A percentile compares a stretch with the other conserved stretches of the same genome.
Conservation (phyloP, 2,113 vertebrate species). For the Rhegmatorhina hoffmannsi region DNA sequence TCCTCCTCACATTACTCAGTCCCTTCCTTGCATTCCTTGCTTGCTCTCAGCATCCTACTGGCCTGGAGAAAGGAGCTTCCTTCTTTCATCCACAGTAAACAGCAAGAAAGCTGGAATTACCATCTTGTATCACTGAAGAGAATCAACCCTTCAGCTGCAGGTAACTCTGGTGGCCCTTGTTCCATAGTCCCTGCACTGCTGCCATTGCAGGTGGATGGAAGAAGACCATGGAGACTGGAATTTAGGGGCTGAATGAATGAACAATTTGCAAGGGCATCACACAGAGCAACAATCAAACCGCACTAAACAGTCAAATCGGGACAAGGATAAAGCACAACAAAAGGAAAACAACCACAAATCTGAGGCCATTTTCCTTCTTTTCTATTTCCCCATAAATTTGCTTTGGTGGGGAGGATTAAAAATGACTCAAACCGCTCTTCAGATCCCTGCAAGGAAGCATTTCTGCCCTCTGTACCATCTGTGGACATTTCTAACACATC, state of each 20-base stretch:
- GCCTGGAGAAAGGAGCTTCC: neutral
- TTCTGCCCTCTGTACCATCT: neutral
- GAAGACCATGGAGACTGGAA: rapidly evolving
- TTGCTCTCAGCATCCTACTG: neutral
- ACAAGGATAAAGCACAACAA: neutral
- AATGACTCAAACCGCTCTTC: neutral
- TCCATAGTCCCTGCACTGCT: neutral
- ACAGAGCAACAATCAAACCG: rapidly evolving
- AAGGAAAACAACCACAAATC: neutral
- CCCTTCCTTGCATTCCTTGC: rapidly evolving
- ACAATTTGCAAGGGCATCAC: rapidly evolving
- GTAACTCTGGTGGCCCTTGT: neutral
- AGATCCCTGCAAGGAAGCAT: neutral
- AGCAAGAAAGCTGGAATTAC: neutral
- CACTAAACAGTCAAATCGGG: neutral
- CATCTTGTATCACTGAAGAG: neutral
- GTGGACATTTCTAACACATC: neutral
- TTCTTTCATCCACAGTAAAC: neutral
- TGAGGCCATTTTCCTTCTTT: neutral
- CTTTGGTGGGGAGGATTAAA: neutral
- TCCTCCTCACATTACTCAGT: neutral
- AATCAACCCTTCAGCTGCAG: neutral
- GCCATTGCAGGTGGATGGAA: neutral
- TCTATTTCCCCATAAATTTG: neutral
- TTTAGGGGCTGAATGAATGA: neutral